Conservation (phyloP, 2,888 invertebrate species). For the Hypomecis atomaria region DNA sequence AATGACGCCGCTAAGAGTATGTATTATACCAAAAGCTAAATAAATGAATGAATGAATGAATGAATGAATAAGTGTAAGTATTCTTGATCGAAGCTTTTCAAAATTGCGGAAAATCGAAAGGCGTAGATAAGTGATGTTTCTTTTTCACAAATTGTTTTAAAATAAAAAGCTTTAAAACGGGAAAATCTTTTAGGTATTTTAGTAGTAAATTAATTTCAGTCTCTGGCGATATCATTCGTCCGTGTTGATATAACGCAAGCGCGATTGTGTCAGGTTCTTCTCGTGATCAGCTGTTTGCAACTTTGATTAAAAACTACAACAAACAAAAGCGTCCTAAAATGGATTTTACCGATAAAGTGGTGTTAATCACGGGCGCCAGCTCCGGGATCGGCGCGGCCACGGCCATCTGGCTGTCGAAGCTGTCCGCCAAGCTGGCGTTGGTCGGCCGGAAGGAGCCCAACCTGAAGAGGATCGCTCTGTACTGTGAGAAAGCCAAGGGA, state of each 20-base stretch:
- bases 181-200: background rate
- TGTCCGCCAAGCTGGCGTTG: slow-evolving; percentile 86
- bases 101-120: too few species aligned
- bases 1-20: too few species aligned
- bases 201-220: background rate
- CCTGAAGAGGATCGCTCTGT: slow-evolving; percentile 68
- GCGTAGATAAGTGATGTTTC: too few species aligned
- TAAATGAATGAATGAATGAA: too few species aligned
- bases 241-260: background rate
- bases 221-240: background rate
- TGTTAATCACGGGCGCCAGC: slow-evolving; percentile 88
- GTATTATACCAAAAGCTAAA: too few species aligned
- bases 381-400: slow-evolving; percentile 91
- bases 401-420: slow-evolving; percentile 87
- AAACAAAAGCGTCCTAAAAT: slow-evolving; percentile 55
- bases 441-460: slow-evolving; percentile 81
- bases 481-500: slow-evolving; percentile 83
- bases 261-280: background rate
- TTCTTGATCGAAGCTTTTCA: too few species aligned
- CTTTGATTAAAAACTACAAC: slow-evolving; percentile 37
- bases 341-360: slow-evolving; percentile 86
- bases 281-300: slow-evolving; percentile 45
- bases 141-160: too few species aligned
- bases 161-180: too few species aligned
- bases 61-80: too few species aligned